phyloP scores from a whole-genome alignment of 2,113 vertebrate species.

The Neotoma lepida region DNA sequence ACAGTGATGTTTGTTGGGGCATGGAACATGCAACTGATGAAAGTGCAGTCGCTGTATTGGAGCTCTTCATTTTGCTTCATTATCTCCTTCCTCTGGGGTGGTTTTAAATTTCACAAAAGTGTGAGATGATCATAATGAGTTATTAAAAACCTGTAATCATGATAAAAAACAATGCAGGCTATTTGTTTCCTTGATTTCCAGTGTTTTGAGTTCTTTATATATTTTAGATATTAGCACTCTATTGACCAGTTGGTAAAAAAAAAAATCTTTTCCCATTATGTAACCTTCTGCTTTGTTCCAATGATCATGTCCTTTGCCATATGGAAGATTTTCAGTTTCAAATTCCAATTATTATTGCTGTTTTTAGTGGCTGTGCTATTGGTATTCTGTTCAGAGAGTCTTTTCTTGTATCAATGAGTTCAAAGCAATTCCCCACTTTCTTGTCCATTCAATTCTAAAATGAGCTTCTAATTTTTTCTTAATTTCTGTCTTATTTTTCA shows the following conservation, averaged over 20 bases:
- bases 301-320: not conserved
- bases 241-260: not conserved
- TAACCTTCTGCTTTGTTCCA: not conserved
- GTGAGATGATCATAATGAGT: not conserved
- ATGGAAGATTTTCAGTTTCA: not conserved
- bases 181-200: not conserved
- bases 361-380: not conserved
- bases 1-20: slow-evolving; percentile 33
- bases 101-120: slow-evolving; percentile 54
- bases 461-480: no score
- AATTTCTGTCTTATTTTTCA: no score
- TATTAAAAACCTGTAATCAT: not conserved
- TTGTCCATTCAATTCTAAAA: no score
- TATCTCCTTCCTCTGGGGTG: not conserved
- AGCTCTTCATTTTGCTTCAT: slow-evolving; percentile 32
- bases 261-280: not conserved
- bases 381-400: not conserved
- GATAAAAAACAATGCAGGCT: not conserved
- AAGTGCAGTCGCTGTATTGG: not conserved
- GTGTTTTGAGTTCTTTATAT: not conserved
- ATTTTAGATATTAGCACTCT: not conserved
- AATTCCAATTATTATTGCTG: not conserved
- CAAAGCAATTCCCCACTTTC: not conserved
- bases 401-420: not conserved
- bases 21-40: slow-evolving; percentile 41